Percentiles rank a stretch among this genome's conserved stretches.
phyloP scores from a whole-genome alignment of 2,797 vertebrate genomes.

The Tiaroga cobitis region DNA sequence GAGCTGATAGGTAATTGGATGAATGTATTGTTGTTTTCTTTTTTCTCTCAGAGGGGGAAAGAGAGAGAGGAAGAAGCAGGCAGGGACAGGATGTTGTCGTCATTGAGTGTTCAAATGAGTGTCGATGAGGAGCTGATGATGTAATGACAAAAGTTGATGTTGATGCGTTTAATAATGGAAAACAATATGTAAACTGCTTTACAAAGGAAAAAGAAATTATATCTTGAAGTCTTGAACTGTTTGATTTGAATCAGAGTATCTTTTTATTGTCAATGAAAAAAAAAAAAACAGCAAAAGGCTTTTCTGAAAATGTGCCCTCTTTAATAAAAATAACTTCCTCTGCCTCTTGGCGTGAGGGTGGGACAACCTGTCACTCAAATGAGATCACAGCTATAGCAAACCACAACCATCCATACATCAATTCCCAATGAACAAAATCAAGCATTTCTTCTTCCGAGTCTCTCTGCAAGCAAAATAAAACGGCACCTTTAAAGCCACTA shows the following conservation, averaged over 20 bases:
- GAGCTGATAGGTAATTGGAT: slow-evolving; percentile 58
- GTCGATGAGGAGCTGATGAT: slow-evolving; percentile 35
- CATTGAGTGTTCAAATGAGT: slow-evolving; percentile 36
- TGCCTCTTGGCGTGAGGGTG: background rate
- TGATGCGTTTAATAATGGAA: slow-evolving; percentile 1
- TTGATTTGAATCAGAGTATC: background rate
- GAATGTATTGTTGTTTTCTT: slow-evolving; percentile 56
- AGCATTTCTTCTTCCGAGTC: background rate
- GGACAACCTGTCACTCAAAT: background rate
- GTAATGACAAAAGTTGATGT: slow-evolving; percentile 44
- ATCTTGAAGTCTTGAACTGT: background rate
- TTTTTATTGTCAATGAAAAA: background rate
- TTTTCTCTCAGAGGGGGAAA: slow-evolving; percentile 48
- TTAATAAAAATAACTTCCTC: background rate
- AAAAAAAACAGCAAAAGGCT: background rate
- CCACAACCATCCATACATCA: too few species aligned
- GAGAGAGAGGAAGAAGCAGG: slow-evolving; percentile 50
- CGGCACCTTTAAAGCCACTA: background rate
- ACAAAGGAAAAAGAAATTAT: background rate
- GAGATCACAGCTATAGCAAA: background rate
- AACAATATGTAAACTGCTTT: background rate
- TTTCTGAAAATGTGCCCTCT: background rate
- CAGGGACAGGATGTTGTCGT: slow-evolving; percentile 56
- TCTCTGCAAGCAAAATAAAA: slow-evolving; percentile 9
- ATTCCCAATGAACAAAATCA: background rate